These are phyloP conservation scores for Columba janthina DNA, from an alignment of 2,113 vertebrate genomes.

Conservation along the genomic window DNA sequence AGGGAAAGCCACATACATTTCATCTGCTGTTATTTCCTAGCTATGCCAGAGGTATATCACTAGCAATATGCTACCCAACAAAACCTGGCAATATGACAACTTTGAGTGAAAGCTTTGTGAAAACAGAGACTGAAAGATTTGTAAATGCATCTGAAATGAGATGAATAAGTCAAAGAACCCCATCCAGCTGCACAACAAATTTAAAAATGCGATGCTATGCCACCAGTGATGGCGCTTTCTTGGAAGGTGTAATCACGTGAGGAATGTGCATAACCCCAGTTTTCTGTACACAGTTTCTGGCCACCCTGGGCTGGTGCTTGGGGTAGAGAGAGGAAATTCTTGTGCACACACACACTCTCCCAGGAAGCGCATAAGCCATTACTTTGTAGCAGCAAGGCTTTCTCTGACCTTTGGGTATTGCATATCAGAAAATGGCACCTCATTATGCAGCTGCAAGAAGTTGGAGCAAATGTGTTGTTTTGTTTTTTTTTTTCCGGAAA, in stretches of 20 bases:
- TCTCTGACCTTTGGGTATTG: slow-evolving; percentile 41
- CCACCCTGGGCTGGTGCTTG: background rate
- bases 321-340: background rate
- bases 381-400: slow-evolving; percentile 15
- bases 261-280: background rate
- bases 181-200: background rate
- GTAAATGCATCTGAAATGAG: slow-evolving; percentile 36
- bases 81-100: background rate
- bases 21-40: background rate
- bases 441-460: background rate
- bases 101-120: slow-evolving; percentile 1
- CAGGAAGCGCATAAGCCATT: background rate
- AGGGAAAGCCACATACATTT: background rate
- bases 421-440: slow-evolving; percentile 16
- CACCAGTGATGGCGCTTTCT: background rate
- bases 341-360: background rate
- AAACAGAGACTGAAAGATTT: slow-evolving; percentile 24
- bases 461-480: background rate
- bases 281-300: background rate
- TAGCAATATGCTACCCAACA: slow-evolving; percentile 24
- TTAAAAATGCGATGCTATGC: background rate
- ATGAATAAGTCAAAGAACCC: background rate
- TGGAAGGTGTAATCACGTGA: rapidly evolving
- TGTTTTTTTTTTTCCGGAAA: background rate
- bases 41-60: background rate